Conservation (phyloP, 2,113 vertebrate genomes). For the Colinus virginianus region DNA sequence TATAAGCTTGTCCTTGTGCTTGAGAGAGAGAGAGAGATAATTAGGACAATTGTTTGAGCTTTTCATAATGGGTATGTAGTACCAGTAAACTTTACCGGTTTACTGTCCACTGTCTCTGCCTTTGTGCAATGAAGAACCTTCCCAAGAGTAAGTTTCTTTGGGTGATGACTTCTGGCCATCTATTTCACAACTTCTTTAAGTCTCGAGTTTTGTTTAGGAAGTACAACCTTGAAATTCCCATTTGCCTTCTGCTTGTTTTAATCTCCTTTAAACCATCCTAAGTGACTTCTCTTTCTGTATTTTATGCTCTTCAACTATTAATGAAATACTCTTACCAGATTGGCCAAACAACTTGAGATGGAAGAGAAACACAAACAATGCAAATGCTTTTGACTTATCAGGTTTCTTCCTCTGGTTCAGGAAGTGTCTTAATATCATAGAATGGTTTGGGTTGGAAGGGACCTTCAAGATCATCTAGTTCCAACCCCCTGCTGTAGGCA, state of each 20-base stretch:
- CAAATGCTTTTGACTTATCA: neutral
- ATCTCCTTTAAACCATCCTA: neutral
- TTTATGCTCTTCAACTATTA: neutral
- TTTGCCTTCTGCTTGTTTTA: neutral
- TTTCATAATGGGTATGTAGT: neutral
- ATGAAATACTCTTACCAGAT: neutral
- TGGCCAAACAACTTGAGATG: neutral
- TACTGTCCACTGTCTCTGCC: neutral
- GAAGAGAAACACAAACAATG: neutral
- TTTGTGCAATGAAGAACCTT: neutral
- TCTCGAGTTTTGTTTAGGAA: constrained; percentile 18
- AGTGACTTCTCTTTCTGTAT: neutral
- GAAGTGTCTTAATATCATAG: neutral
- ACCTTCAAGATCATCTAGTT: no score
- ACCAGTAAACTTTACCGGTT: neutral
- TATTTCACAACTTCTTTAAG: neutral
- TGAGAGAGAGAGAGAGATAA: neutral
- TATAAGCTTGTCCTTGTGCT: neutral
- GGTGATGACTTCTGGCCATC: neutral
- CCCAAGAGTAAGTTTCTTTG: neutral
- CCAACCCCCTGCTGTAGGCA: no score
- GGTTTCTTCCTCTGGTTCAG: neutral
- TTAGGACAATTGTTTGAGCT: neutral
- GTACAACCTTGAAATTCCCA: neutral
- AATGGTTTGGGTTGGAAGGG: no score